These are phyloP conservation scores for Eueides isabella DNA, from an alignment of 1,140 invertebrate genomes.

Conservation along the genomic window DNA sequence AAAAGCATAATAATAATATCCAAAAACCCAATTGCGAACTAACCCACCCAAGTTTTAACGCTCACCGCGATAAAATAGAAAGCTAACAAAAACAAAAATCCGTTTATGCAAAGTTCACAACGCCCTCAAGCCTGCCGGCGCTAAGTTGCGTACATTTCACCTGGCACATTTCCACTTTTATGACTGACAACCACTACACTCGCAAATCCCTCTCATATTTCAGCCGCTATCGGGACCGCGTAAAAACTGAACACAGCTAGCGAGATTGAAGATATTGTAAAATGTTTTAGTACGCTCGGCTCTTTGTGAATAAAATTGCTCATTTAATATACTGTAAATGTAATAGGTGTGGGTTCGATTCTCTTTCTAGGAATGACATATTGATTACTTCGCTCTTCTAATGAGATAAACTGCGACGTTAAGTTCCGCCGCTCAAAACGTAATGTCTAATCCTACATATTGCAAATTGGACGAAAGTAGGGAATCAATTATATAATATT, in stretches of 20 bases:
- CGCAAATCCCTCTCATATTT: slow-evolving; percentile 32
- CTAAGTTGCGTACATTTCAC: slow-evolving; percentile 17
- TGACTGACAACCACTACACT: slow-evolving; percentile 33
- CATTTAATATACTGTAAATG: too few relatives aligned
- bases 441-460: too few relatives aligned
- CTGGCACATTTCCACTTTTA: slow-evolving; percentile 37
- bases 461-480: too few relatives aligned
- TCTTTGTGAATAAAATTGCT: background rate
- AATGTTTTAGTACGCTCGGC: background rate
- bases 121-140: background rate
- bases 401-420: too few relatives aligned
- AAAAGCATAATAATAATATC: background rate
- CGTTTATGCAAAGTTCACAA: slow-evolving; percentile 12
- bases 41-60: background rate
- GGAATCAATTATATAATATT: too few relatives aligned
- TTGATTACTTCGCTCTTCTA: too few relatives aligned
- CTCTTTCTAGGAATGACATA: too few relatives aligned
- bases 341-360: too few relatives aligned
- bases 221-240: slow-evolving; percentile 26
- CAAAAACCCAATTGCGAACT: too few relatives aligned
- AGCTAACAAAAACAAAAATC: background rate
- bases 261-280: background rate
- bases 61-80: background rate
- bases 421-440: too few relatives aligned
- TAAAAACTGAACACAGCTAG: slow-evolving; percentile 15